Conservation (phyloP, 2,113 vertebrate species). For the Menura novaehollandiae region DNA sequence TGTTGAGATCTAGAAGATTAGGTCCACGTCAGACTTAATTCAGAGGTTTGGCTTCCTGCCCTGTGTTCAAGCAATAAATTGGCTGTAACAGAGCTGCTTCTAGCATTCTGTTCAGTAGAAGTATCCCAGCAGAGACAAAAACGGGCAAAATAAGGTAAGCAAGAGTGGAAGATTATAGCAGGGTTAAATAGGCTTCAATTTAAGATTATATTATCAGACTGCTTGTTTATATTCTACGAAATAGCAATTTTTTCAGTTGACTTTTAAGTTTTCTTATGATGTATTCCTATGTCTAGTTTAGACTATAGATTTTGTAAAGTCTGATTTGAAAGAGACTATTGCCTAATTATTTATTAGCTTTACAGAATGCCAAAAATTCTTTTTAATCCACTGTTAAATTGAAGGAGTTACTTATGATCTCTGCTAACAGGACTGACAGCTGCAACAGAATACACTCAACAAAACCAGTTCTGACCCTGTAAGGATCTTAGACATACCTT, state of each 20-base stretch:
- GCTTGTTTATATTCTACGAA: not conserved
- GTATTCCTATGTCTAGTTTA: not conserved
- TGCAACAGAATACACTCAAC: not conserved
- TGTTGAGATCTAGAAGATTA: not conserved
- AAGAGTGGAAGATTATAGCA: not conserved
- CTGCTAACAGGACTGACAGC: not conserved
- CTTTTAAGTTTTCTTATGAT: not conserved
- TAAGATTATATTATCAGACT: not conserved
- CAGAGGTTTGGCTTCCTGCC: slow-evolving; percentile 33
- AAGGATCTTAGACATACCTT: not conserved
- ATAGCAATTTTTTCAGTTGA: not conserved
- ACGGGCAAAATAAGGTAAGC: slow-evolving; percentile 21
- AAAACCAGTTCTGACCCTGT: not conserved
- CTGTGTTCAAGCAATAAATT: slow-evolving; percentile 36
- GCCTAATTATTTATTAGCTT: not conserved
- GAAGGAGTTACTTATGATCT: not conserved
- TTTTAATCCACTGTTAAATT: not conserved
- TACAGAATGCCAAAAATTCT: not conserved
- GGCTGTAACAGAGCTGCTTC: not conserved
- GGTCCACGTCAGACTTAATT: not conserved
- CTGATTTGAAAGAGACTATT: not conserved
- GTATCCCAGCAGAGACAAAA: not conserved
- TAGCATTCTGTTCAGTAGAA: not conserved
- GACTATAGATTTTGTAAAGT: not conserved
- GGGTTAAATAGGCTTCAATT: not conserved